Base-by-base conservation (phyloP, 2,888 invertebrate genomes). In the Atrina japonica region DNA sequence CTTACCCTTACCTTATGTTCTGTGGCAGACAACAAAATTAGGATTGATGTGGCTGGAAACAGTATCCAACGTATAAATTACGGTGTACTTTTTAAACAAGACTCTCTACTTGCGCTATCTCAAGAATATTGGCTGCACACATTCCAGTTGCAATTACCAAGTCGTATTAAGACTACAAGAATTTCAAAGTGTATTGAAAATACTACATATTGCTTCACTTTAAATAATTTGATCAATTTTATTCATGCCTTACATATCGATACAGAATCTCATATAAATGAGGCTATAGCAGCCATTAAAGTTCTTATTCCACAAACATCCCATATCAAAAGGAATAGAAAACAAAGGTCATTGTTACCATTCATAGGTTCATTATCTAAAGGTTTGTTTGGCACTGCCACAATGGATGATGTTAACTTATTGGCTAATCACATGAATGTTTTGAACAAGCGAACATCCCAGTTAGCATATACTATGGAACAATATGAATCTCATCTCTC, bases 351-450 rank as follows among this genome's bases (percentile, higher is more conserved):
- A 52, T 23, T 52, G 7, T 25, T 52, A 52, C 52, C 25, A 23
- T 52, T 52, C 16, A 52, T 52, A 7, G 52, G 52, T 11, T 7
- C 35, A 35, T 35, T 35, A 35, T 35, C 35, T 35, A 35, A 11
- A 35, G 35, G 35, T 11, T 35, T 35, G 11, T 35, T 35, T 35
- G 66, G 66, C 6, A 66, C 45, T 21, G 66, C 66, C 40, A 66
- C 66, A 0, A 41, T 66, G 16, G 58, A 58, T 50, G 66, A 66
- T 49, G 50, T 66, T n/a, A 41, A 58, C 21, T n/a, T 59, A 27
- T 40, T 60, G 41, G 70, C 65, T 3, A 52, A 47, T 11, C 65
- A 60, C 43, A 59, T 65, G 9, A 70, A 70, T 59, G 59, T 59
- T 11, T 52, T 70, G 1, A 70, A 49, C 18, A 41, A 16, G 29